A percentile compares a stretch with the other conserved stretches of the same genome.
Evolutionary conservation across 2,797 vertebrate species (phyloP).

Genomic region (Gymnopithys bicolor): DNA sequence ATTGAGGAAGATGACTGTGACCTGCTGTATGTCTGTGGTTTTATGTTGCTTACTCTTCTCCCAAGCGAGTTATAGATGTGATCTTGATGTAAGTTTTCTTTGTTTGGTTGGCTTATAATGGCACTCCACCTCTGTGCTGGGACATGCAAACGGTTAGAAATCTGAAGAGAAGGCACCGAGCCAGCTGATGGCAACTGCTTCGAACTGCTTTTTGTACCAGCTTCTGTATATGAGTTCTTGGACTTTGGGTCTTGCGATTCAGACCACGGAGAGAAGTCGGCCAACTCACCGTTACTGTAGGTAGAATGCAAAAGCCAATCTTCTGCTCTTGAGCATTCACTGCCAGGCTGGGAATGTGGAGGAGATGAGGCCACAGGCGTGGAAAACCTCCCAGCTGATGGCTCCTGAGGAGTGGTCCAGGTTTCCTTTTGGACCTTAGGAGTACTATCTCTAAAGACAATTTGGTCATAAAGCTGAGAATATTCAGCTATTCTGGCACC

Average conservation of each 20-base stretch:
- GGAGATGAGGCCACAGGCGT: conserved; percentile 68
- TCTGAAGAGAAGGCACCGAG: conserved; percentile 88
- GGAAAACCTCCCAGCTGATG: conserved; percentile 69
- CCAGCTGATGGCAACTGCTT: conserved; percentile 79
- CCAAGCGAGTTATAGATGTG: conserved; percentile 89
- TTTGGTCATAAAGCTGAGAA: conserved; percentile 95
- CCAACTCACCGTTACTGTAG: conserved; percentile 90
- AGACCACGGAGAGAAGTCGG: conserved; percentile 82
- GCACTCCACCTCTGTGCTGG: conserved; percentile 85
- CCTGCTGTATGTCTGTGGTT: conserved; percentile 77
- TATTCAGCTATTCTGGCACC: conserved; percentile 98
- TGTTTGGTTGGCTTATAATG: conserved; percentile 83
- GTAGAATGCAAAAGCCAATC: conserved; percentile 90
- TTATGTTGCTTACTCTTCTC: conserved; percentile 77
- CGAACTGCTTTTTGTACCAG: conserved; percentile 51
- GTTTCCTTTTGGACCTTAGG: conserved; percentile 70
- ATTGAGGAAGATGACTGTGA: conserved; percentile 85
- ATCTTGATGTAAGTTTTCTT: conserved; percentile 80
- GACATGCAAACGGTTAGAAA: conserved; percentile 71
- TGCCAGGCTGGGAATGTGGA: conserved; percentile 39
- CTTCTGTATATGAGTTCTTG: conserved; percentile 66
- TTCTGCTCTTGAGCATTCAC: conserved; percentile 67
- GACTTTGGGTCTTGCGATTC: conserved; percentile 68
- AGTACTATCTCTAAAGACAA: conserved; percentile 87
- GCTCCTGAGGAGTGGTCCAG: conserved; percentile 47